Conservation (phyloP, 2,888 invertebrate species). For the Ischnus inquisitorius region DNA sequence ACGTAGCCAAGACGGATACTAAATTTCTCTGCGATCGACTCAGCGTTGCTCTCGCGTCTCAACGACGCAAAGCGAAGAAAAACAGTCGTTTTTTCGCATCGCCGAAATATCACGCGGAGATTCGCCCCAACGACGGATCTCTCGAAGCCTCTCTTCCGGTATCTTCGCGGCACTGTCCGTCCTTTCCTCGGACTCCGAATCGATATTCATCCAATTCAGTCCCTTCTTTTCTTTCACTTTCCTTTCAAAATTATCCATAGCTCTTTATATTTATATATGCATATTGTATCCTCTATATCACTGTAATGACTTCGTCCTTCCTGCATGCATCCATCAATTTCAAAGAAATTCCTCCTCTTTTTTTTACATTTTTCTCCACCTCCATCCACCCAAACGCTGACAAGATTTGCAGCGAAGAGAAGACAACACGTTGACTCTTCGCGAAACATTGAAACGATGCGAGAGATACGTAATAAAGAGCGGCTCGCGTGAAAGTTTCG, state of each 20-base stretch:
- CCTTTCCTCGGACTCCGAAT: slow-evolving; percentile 31
- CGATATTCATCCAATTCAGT: neutral
- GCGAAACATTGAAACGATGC: slow-evolving; percentile 1
- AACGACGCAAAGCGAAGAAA: neutral
- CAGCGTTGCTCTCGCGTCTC: slow-evolving; percentile 8
- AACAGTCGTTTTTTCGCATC: slow-evolving; percentile 8
- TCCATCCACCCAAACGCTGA: slow-evolving; percentile 5
- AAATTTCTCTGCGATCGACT: neutral
- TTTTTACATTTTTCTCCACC: neutral
- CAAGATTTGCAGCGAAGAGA: neutral
- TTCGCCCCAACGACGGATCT: neutral
- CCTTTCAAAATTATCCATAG: slow-evolving; percentile 9
- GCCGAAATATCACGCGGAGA: slow-evolving; percentile 11
- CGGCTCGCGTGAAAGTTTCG: slow-evolving; percentile 7
- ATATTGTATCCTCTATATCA: slow-evolving; percentile 3
- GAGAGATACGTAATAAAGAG: slow-evolving; percentile 2
- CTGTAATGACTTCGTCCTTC: slow-evolving; percentile 1
- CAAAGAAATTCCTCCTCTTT: slow-evolving; percentile 19
- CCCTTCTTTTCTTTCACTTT: neutral
- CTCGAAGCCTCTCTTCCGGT: slow-evolving; percentile 35
- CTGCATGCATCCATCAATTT: slow-evolving; percentile 11
- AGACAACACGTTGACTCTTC: neutral
- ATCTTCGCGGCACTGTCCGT: slow-evolving; percentile 31
- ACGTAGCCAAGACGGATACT: neutral
- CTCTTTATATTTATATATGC: slow-evolving; percentile 12